A percentile compares a stretch with the other conserved stretches of the same genome.
Conservation (phyloP, 2,113 vertebrate genomes). For the Indicator maculatus region DNA sequence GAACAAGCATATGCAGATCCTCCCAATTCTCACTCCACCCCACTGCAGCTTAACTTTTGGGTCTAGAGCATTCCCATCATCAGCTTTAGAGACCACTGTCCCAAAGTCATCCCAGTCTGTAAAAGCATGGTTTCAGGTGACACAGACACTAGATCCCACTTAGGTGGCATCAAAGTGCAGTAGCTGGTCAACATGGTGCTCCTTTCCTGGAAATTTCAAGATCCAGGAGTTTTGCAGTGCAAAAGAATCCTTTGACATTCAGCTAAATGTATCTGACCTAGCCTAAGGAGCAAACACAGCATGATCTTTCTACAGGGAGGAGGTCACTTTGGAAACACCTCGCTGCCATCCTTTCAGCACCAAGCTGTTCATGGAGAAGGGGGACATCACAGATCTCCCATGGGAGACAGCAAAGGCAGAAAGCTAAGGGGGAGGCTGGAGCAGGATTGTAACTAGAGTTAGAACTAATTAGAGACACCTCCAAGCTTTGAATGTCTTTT, state of each 20-base stretch:
- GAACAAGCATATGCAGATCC: background rate
- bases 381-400: background rate
- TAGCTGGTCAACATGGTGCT: background rate
- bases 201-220: background rate
- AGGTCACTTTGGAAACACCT: background rate
- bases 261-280: background rate
- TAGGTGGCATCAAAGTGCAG: accelerated
- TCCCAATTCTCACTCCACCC: too few species aligned
- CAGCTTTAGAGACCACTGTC: background rate
- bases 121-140: background rate
- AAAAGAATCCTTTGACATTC: background rate
- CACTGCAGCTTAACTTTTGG: background rate
- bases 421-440: background rate
- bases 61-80: background rate
- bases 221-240: background rate
- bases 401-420: background rate
- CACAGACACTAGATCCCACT: background rate
- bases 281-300: background rate
- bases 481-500: background rate
- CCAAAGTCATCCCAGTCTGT: background rate
- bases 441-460: background rate
- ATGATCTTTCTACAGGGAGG: background rate
- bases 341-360: background rate
- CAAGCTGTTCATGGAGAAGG: background rate
- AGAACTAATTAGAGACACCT: background rate